These are phyloP conservation scores for Pseudachorutes palmiensis DNA, from an alignment of 1,140 invertebrate genomes.

Conservation along the genomic window DNA sequence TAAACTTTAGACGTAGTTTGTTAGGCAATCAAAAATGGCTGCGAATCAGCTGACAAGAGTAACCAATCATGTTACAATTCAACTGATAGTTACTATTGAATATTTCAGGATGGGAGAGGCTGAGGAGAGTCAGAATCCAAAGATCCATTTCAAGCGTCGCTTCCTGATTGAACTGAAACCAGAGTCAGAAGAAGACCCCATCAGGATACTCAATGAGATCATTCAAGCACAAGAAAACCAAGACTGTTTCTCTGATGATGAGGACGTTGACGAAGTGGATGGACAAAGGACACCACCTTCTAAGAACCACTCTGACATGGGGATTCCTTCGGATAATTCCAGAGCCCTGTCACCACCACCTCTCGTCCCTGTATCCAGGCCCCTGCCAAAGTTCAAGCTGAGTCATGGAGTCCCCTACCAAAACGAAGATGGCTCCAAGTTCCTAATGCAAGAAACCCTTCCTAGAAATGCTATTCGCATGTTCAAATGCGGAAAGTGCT, in stretches of 20 bases:
- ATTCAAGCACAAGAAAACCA: slow-evolving; percentile 8
- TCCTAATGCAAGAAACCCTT: neutral
- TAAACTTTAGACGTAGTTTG: neutral
- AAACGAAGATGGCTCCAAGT: neutral
- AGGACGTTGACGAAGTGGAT: neutral
- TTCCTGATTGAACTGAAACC: slow-evolving; percentile 41
- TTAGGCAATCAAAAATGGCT: neutral
- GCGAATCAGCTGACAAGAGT: neutral
- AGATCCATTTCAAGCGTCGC: slow-evolving; percentile 39
- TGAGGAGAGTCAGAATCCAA: neutral
- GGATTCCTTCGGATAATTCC: neutral
- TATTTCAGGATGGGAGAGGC: neutral
- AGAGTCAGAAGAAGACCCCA: slow-evolving; percentile 15
- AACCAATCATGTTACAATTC: neutral
- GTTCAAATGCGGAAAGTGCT: neutral
- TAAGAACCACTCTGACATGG: neutral
- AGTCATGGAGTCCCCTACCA: neutral
- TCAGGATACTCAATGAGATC: neutral
- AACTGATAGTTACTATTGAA: neutral
- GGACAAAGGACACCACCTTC: neutral
- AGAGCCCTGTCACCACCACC: neutral
- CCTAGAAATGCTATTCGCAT: neutral
- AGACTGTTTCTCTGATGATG: neutral
- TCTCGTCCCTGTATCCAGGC: neutral
- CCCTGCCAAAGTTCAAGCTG: neutral